phyloP scores from a whole-genome alignment of 2,888 invertebrate species.

The Ganaspis brasiliensis region DNA sequence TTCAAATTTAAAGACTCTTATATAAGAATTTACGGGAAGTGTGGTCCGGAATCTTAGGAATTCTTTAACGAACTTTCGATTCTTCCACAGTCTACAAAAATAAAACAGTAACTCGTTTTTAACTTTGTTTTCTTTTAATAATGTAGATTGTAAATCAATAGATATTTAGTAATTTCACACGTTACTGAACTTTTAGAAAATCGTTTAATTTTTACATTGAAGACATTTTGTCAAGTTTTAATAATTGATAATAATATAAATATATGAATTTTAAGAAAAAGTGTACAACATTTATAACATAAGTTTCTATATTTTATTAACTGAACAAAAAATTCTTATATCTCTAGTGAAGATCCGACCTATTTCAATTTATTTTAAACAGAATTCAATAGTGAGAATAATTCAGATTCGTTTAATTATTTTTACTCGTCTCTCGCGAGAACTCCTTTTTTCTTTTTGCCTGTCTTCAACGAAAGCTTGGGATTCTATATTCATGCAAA shows the following conservation, averaged over 20 bases:
- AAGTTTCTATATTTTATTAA: no score
- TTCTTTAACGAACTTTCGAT: slow-evolving; percentile 9
- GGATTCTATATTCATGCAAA: slow-evolving; percentile 33
- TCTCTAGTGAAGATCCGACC: neutral
- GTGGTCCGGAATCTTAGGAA: slow-evolving; percentile 16
- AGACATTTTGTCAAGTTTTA: no score
- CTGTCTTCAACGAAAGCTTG: slow-evolving; percentile 33
- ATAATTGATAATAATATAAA: no score
- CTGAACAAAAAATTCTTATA: neutral
- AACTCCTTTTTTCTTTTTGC: slow-evolving; percentile 6
- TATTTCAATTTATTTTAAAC: neutral
- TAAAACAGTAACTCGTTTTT: no score
- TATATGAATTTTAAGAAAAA: no score
- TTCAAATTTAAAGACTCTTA: slow-evolving; percentile 3
- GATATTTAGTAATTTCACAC: neutral
- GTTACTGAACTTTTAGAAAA: no score
- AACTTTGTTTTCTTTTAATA: no score
- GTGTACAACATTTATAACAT: no score
- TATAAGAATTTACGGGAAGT: slow-evolving; percentile 20
- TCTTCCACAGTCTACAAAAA: neutral
- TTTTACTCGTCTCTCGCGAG: slow-evolving; percentile 3
- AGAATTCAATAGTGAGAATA: neutral
- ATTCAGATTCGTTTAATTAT: slow-evolving; percentile 29
- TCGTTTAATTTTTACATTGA: no score
- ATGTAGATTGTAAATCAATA: neutral